Conservation (phyloP, 2,113 vertebrate species). For the Proterorhinus semilunaris region DNA sequence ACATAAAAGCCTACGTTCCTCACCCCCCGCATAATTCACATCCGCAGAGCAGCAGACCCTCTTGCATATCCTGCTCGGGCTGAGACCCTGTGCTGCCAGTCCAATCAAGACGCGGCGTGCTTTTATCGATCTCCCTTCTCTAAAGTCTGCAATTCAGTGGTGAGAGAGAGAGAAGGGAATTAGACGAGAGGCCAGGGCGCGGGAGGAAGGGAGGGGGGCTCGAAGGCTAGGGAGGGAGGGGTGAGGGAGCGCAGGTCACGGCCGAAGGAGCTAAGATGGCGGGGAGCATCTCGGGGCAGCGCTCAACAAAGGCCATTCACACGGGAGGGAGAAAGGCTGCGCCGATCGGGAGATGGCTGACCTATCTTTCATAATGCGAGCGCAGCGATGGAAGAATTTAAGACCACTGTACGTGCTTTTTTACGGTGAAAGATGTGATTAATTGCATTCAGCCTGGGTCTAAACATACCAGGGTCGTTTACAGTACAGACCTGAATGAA, state of each 20-base stretch:
- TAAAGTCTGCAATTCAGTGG: conserved; percentile 60
- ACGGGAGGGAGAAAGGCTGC: conserved; percentile 52
- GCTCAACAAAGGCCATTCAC: conserved; percentile 70
- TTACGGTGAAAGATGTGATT: conserved; percentile 19
- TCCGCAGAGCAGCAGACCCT: conserved; percentile 21
- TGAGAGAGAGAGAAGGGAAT: conserved; percentile 46
- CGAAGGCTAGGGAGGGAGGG: conserved; percentile 21
- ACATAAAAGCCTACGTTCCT: background rate
- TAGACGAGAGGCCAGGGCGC: conserved; percentile 14
- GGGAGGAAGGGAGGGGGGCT: conserved; percentile 12
- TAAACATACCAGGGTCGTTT: conserved; percentile 38
- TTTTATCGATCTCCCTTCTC: conserved; percentile 68
- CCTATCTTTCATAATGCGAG: conserved; percentile 51
- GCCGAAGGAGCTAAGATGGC: conserved; percentile 76
- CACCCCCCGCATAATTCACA: background rate
- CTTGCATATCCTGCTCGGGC: conserved; percentile 30
- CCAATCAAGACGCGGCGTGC: conserved; percentile 68
- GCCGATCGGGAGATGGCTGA: conserved; percentile 62
- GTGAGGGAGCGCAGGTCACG: conserved; percentile 66
- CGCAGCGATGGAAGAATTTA: conserved; percentile 4
- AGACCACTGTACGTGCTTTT: conserved; percentile 1
- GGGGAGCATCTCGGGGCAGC: conserved; percentile 71
- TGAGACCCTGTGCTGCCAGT: conserved; percentile 58
- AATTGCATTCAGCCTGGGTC: conserved; percentile 43
- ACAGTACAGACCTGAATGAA: conserved; percentile 18